A percentile compares a stretch with the other conserved stretches of the same genome.
phyloP scores from a whole-genome alignment of 2,888 invertebrate species.

The Tenodera sinensis region DNA sequence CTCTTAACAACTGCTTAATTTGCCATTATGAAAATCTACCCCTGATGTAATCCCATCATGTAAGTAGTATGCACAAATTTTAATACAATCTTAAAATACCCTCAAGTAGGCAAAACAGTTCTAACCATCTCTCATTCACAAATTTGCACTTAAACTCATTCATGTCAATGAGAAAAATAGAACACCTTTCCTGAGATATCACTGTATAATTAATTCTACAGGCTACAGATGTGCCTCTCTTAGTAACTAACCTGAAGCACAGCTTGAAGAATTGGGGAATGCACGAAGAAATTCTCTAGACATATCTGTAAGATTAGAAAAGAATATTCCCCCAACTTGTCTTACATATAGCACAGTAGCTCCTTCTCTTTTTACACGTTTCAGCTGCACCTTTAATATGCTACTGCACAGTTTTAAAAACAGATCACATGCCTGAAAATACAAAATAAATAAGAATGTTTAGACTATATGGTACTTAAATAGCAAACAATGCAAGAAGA shows the following conservation, averaged over 20 bases:
- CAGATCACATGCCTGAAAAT: slow-evolving; percentile 69
- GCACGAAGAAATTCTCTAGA: slow-evolving; percentile 72
- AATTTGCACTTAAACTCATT: too few species aligned
- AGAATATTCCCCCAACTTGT: slow-evolving; percentile 78
- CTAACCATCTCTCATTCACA: too few species aligned
- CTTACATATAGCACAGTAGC: slow-evolving; percentile 75
- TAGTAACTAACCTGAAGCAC: slow-evolving; percentile 60
- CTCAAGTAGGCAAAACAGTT: too few species aligned
- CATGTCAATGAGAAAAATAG: too few species aligned
- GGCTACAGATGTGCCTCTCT: background rate
- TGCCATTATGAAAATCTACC: too few species aligned
- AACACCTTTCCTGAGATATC: too few species aligned
- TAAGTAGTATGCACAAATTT: too few species aligned
- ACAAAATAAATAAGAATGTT: slow-evolving; percentile 17
- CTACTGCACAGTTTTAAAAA: slow-evolving; percentile 79
- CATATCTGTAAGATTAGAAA: slow-evolving; percentile 74
- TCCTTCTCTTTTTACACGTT: slow-evolving; percentile 76
- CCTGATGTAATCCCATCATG: too few species aligned
- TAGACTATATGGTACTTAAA: background rate
- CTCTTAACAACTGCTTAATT: too few species aligned
- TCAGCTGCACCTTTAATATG: slow-evolving; percentile 74
- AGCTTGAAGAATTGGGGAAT: slow-evolving; percentile 73
- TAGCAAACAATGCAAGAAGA: too few species aligned
- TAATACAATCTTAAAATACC: too few species aligned
- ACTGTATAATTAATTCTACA: background rate